Conservation (phyloP, 2,888 invertebrate species). For the Lypha dubia region DNA sequence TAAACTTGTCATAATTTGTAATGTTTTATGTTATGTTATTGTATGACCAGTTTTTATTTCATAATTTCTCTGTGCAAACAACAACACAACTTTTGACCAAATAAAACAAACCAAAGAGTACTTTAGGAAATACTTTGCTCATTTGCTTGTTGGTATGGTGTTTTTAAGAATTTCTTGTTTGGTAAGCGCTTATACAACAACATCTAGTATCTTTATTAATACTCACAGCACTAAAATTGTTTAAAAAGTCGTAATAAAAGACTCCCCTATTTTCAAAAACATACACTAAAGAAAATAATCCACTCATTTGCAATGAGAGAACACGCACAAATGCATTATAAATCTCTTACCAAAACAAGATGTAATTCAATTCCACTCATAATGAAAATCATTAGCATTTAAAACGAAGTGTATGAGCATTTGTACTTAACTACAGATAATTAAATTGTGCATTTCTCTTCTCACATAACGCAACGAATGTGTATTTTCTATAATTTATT, state of each 20-base stretch:
- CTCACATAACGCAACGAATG: no score
- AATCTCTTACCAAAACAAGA: no score
- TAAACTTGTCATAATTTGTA: conserved; percentile 83
- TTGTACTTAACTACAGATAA: background rate
- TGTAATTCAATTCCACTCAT: background rate
- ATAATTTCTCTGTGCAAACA: conserved; percentile 36
- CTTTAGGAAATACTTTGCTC: conserved; percentile 30
- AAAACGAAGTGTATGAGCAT: background rate
- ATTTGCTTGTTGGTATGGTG: conserved; percentile 3
- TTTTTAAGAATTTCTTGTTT: background rate
- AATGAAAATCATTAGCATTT: no score
- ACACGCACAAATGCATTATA: background rate
- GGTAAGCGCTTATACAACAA: conserved; percentile 65
- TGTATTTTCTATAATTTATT: no score
- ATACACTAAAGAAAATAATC: conserved; percentile 12
- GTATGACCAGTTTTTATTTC: conserved; percentile 39
- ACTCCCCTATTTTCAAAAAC: conserved; percentile 32
- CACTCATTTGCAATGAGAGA: background rate
- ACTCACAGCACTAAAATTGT: conserved; percentile 45
- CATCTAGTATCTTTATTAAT: conserved; percentile 43
- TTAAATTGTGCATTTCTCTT: background rate
- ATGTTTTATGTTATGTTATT: conserved; percentile 67
- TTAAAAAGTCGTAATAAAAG: conserved; percentile 28
- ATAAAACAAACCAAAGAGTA: conserved; percentile 40
- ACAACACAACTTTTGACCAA: conserved; percentile 10